Percentiles rank a stretch among this genome's conserved stretches.
Evolutionary conservation across 1,140 invertebrate species (phyloP).

Genomic region (Uloborus diversus): DNA sequence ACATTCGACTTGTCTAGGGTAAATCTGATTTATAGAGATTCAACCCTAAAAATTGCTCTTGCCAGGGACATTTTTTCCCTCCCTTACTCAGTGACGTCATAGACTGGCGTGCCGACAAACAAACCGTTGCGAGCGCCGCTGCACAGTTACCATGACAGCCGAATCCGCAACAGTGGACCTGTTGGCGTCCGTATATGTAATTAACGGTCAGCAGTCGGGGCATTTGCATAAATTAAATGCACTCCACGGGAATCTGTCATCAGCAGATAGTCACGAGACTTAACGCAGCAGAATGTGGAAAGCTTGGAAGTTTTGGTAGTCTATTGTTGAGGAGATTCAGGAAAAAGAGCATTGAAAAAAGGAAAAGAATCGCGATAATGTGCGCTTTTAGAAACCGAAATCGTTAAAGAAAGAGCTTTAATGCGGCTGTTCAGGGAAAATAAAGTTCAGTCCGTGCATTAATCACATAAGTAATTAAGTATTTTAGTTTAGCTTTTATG

Average conservation of each 20-base stretch:
- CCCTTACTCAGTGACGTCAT: too few species aligned
- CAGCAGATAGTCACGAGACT: slow-evolving; percentile 13
- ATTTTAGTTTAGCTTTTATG: too few species aligned
- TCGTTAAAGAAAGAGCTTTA: background rate
- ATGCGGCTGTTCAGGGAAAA: background rate
- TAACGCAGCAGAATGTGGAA: background rate
- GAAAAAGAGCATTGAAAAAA: too few species aligned
- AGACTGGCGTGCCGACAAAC: background rate
- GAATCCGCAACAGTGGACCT: slow-evolving; percentile 19
- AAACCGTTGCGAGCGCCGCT: background rate
- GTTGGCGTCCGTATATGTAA: slow-evolving; percentile 28
- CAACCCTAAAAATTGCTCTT: too few species aligned
- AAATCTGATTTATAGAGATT: too few species aligned
- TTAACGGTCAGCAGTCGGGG: slow-evolving; percentile 10
- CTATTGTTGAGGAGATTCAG: background rate
- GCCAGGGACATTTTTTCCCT: too few species aligned
- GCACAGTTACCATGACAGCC: slow-evolving; percentile 8
- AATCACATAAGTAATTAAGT: background rate
- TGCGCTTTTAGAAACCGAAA: background rate
- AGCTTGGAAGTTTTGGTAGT: background rate
- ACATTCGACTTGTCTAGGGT: too few species aligned
- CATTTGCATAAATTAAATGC: slow-evolving; percentile 32
- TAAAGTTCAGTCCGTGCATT: background rate
- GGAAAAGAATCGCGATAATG: background rate
- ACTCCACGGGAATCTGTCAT: slow-evolving; percentile 19